These are phyloP conservation scores for Platichthys stellatus DNA, from an alignment of 2,113 vertebrate species.

Conservation along the genomic window DNA sequence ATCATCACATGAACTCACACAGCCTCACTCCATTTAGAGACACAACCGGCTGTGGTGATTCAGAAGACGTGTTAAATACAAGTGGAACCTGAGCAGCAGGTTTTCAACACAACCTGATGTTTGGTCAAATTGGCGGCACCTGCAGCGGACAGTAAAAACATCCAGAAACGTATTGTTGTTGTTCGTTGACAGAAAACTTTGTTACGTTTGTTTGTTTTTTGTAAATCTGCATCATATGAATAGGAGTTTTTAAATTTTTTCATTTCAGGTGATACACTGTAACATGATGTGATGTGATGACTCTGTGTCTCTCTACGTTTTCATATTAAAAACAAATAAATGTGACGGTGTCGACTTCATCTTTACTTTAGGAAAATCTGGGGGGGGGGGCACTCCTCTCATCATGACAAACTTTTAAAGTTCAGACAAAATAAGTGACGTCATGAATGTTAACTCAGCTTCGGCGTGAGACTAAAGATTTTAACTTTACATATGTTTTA, in stretches of 20 bases:
- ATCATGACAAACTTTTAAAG: too few species aligned
- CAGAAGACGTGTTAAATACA: too few species aligned
- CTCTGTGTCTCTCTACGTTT: slow-evolving; percentile 65
- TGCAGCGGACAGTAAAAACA: slow-evolving; percentile 12
- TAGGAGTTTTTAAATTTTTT: neutral
- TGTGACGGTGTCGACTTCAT: slow-evolving; percentile 37
- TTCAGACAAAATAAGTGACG: too few species aligned
- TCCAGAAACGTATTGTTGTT: neutral
- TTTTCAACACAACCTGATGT: too few species aligned
- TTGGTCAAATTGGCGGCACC: neutral
- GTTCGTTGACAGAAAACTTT: neutral
- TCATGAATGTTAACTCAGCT: too few species aligned
- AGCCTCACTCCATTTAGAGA: neutral
- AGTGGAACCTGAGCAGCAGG: too few species aligned
- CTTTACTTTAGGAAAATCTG: too few species aligned
- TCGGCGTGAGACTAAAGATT: too few species aligned
- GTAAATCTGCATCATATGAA: neutral
- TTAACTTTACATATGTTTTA: too few species aligned
- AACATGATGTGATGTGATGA: slow-evolving; percentile 10
- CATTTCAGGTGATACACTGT: slow-evolving; percentile 25
- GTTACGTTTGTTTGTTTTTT: neutral
- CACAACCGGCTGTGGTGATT: neutral
- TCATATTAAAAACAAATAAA: slow-evolving; percentile 71
- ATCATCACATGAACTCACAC: neutral
- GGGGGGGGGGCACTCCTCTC: too few species aligned